Conservation (phyloP, 2,797 vertebrate species). For the Crocodylus rhombifer region DNA sequence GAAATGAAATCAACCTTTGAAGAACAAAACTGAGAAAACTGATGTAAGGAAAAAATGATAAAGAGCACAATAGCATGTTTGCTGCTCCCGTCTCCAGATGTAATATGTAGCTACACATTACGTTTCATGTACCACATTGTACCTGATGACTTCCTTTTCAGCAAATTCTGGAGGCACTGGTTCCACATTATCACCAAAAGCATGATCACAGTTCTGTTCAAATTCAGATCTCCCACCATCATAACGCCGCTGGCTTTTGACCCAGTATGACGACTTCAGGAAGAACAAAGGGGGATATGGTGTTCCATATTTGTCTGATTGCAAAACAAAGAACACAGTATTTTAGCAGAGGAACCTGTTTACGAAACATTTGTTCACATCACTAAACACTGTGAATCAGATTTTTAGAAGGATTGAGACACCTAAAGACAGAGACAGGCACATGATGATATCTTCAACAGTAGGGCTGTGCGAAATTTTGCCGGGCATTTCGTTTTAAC, state of each 20-base stretch:
- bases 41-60: background rate
- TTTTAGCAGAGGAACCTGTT: background rate
- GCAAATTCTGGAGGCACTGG: conserved; percentile 87
- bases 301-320: conserved; percentile 87
- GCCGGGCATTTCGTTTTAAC: too few relatives aligned
- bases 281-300: conserved; percentile 86
- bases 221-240: conserved; percentile 60
- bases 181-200: conserved; percentile 80
- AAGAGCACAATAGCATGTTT: rapidly evolving
- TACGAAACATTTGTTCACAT: background rate
- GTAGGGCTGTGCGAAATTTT: too few relatives aligned
- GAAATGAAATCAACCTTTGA: background rate
- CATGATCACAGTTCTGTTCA: conserved; percentile 69
- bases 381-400: background rate
- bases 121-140: background rate
- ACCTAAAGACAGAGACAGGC: background rate
- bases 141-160: conserved; percentile 95
- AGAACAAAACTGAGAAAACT: background rate
- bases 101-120: rapidly evolving
- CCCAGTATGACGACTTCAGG: conserved; percentile 90
- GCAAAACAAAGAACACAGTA: background rate
- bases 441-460: too few relatives aligned
- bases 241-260: conserved; percentile 70
- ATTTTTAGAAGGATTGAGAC: background rate
- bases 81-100: rapidly evolving